Evolutionary conservation across 2,797 vertebrate genomes (phyloP).

Genomic region (Passerculus sandwichensis): DNA sequence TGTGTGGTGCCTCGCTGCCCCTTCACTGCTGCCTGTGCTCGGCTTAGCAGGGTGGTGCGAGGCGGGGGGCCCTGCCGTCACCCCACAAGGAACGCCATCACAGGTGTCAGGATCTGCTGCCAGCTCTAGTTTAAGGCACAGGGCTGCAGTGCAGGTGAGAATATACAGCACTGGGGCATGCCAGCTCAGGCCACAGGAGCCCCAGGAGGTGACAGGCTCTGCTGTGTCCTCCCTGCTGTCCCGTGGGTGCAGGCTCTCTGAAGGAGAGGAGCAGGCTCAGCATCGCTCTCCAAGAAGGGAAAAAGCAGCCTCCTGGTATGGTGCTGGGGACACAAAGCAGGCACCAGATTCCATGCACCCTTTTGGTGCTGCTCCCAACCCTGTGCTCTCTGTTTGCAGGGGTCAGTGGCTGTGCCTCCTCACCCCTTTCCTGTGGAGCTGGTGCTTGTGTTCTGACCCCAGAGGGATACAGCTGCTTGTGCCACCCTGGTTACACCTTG

Average conservation of each 20-base stretch:
- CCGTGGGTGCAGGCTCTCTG: not conserved
- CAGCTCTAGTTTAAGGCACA: not conserved
- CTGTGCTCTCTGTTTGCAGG: constrained; percentile 54
- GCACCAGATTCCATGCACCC: not conserved
- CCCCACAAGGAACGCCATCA: not conserved
- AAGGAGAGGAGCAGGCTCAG: not conserved
- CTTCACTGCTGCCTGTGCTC: not conserved
- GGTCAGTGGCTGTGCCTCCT: constrained; percentile 77
- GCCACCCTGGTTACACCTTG: constrained; percentile 84
- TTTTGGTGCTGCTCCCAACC: not conserved
- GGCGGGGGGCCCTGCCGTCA: not conserved
- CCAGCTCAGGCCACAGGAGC: not conserved
- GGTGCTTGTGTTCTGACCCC: constrained; percentile 84
- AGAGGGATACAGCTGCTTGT: constrained; percentile 86
- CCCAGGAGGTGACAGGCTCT: not conserved
- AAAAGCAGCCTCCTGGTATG: not conserved
- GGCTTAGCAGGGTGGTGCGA: not conserved
- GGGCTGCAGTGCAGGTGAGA: not conserved
- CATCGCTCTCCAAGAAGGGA: not conserved
- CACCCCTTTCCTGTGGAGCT: constrained; percentile 83
- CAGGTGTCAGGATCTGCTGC: not conserved
- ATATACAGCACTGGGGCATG: not conserved
- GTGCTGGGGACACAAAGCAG: not conserved
- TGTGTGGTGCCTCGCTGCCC: not conserved
- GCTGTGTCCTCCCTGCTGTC: not conserved